A percentile compares a stretch with the other conserved stretches of the same genome.
Evolutionary conservation across 35 echinoderm and acorn worm genomes (phyloP).

Genomic region (Chiridota heheva): DNA sequence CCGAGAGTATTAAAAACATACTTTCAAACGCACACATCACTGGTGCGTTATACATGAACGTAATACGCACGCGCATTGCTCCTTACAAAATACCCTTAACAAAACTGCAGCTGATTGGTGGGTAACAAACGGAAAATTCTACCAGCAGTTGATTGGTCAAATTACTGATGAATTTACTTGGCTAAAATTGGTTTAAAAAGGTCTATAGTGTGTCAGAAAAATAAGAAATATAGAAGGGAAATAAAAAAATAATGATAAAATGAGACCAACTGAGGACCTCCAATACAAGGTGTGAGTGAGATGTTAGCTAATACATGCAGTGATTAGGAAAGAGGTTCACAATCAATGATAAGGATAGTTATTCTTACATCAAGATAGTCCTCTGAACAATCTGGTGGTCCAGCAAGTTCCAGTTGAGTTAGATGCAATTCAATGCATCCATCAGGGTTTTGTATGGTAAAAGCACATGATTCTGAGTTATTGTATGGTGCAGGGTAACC

Average conservation of each 20-base stretch:
- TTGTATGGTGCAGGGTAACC: slow-evolving; percentile 61
- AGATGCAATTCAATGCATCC: slow-evolving; percentile 62
- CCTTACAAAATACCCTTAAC: no score
- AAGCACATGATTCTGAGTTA: slow-evolving; percentile 40
- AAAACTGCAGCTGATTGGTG: no score
- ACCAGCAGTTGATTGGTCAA: no score
- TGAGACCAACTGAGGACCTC: not conserved
- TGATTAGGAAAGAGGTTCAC: not conserved
- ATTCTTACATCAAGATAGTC: slow-evolving; percentile 41
- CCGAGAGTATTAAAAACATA: no score
- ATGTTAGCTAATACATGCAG: not conserved
- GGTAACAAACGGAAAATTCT: no score
- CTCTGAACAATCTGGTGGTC: slow-evolving; percentile 6
- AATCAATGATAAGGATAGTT: not conserved
- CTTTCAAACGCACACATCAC: no score
- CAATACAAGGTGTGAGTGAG: not conserved
- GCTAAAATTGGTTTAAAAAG: no score
- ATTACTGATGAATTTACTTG: no score
- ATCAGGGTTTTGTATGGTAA: slow-evolving; percentile 20
- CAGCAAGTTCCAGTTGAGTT: slow-evolving; percentile 45
- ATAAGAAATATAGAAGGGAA: not conserved
- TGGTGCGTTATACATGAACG: no score
- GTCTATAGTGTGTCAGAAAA: no score
- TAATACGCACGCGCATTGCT: no score
- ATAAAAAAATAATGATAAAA: not conserved